phyloP scores from a whole-genome alignment of 2,888 invertebrate species.

The Hyalella azteca region DNA sequence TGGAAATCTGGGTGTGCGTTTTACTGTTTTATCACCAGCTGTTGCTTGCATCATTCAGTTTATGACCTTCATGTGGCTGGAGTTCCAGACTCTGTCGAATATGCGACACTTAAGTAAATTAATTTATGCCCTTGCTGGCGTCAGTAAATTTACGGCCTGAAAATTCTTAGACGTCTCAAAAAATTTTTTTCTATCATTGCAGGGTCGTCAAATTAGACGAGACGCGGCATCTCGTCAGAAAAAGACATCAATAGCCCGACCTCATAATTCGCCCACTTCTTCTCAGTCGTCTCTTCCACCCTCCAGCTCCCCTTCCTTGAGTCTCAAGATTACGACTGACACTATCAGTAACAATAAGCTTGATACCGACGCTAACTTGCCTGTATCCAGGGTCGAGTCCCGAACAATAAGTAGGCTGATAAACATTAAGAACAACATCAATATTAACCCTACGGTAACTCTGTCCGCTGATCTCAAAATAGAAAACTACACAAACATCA shows the following conservation, averaged over 20 bases:
- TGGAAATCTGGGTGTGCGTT: too few relatives aligned
- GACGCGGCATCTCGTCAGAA: slow-evolving; percentile 13
- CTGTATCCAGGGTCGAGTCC: not conserved
- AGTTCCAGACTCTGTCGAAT: too few relatives aligned
- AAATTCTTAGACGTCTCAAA: too few relatives aligned
- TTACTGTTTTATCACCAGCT: too few relatives aligned
- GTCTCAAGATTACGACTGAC: too few relatives aligned
- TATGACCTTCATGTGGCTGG: too few relatives aligned
- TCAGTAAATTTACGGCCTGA: too few relatives aligned
- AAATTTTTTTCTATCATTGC: not conserved
- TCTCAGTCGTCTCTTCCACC: slow-evolving; percentile 4
- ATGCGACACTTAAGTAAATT: too few relatives aligned
- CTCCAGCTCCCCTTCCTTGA: too few relatives aligned
- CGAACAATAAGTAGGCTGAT: not conserved
- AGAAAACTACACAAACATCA: slow-evolving; percentile 12
- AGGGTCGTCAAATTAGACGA: not conserved
- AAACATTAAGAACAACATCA: slow-evolving; percentile 2
- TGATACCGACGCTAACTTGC: not conserved
- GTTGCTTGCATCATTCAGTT: too few relatives aligned
- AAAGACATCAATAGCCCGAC: not conserved
- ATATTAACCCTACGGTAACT: slow-evolving; percentile 4
- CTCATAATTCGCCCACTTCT: not conserved
- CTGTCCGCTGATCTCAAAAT: slow-evolving; percentile 22
- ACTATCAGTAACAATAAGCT: not conserved
- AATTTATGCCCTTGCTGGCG: too few relatives aligned